Evolutionary conservation across 2,888 invertebrate species (phyloP).

Genomic region (Stenolophus ochropezus): DNA sequence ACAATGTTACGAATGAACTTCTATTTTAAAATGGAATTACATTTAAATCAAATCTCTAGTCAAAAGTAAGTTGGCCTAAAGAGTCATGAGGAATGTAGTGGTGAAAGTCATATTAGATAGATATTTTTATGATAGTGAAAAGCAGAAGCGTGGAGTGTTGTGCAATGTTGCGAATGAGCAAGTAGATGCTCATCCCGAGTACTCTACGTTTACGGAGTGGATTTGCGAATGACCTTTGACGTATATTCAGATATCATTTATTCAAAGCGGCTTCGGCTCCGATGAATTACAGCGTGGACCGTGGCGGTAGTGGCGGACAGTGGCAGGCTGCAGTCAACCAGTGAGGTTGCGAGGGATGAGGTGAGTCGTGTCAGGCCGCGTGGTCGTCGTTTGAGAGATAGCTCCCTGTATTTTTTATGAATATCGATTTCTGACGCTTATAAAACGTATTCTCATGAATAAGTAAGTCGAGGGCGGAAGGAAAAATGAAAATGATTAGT

Average conservation of each 20-base stretch:
- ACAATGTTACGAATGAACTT: too few species aligned
- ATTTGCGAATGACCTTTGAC: constrained; percentile 40
- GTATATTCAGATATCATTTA: constrained; percentile 54
- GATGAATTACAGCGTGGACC: constrained; percentile 43
- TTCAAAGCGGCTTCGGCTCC: constrained; percentile 45
- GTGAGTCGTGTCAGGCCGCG: constrained; percentile 39
- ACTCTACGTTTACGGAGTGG: background rate
- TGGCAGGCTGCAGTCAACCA: background rate
- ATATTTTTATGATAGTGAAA: too few species aligned
- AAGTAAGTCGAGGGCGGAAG: constrained; percentile 35
- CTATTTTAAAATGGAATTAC: too few species aligned
- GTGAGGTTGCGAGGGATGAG: background rate
- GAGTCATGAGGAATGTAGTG: too few species aligned
- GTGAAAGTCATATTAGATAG: too few species aligned
- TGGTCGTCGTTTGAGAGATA: constrained; percentile 58
- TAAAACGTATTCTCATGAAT: constrained; percentile 57
- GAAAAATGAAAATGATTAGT: constrained; percentile 56
- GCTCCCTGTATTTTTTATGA: constrained; percentile 58
- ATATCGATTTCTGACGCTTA: constrained; percentile 56
- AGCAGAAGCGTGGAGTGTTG: too few species aligned
- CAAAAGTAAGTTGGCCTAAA: too few species aligned
- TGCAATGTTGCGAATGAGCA: background rate
- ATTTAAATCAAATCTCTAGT: too few species aligned
- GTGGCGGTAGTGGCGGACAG: background rate
- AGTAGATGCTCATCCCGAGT: background rate